Percentiles rank a stretch among this genome's conserved stretches.
These are phyloP conservation scores for Hypomecis atomaria DNA, from an alignment of 2,888 invertebrate genomes.

Conservation along the genomic window DNA sequence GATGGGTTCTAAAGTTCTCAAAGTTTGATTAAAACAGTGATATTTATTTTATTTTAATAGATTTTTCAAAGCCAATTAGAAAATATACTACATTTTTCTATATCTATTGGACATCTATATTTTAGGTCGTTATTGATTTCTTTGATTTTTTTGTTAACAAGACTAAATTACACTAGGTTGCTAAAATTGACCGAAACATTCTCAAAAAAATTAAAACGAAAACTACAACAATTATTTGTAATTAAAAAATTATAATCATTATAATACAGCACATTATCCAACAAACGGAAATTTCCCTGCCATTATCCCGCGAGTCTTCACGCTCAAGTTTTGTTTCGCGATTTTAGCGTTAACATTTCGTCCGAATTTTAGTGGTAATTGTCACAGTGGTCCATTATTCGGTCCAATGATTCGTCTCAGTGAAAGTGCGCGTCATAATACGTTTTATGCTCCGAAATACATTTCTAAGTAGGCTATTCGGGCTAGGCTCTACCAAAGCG, in stretches of 20 bases:
- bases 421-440: slow-evolving; percentile 55
- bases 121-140: no score
- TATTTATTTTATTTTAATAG: no score
- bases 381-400: slow-evolving; percentile 58
- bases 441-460: slow-evolving; percentile 47
- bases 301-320: slow-evolving; percentile 33
- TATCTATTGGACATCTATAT: no score
- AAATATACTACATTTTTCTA: no score
- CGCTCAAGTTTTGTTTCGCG: slow-evolving; percentile 41
- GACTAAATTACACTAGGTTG: no score
- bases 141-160: no score
- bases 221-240: not conserved
- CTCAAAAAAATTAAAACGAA: not conserved
- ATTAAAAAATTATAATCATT: no score
- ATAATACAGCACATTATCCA: not conserved
- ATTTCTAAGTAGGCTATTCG: slow-evolving; percentile 29
- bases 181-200: no score
- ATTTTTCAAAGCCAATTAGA: no score
- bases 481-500: no score
- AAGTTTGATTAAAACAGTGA: no score
- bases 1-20: no score
- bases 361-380: slow-evolving; percentile 60
- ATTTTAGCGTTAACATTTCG: slow-evolving; percentile 53
- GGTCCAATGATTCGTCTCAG: slow-evolving; percentile 56
- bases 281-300: slow-evolving; percentile 9